These are phyloP conservation scores for Brachionus rotundiformis DNA, from an alignment of 1,140 invertebrate genomes.

Conservation along the genomic window DNA sequence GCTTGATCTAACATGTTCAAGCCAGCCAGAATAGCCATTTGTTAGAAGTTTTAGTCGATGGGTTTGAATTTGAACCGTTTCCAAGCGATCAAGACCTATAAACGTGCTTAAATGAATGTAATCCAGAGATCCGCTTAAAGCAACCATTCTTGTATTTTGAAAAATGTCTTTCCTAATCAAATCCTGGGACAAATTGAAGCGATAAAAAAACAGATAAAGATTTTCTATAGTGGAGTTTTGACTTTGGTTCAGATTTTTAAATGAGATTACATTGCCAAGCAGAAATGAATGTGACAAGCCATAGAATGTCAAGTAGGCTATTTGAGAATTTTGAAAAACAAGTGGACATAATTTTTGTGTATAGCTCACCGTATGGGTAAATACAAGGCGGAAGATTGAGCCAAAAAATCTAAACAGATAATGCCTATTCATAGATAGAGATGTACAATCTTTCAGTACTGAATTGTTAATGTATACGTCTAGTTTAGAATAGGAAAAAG, in stretches of 20 bases:
- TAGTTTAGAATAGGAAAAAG: background rate
- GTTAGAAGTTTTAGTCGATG: background rate
- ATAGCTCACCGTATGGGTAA: background rate
- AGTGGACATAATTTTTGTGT: background rate
- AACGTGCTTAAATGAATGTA: background rate
- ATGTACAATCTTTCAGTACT: too few species aligned
- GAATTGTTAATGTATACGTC: background rate
- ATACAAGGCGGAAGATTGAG: background rate
- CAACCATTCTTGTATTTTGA: background rate
- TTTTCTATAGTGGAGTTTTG: background rate
- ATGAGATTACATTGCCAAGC: background rate
- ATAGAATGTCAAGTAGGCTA: background rate
- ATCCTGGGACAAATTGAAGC: background rate
- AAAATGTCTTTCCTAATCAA: background rate
- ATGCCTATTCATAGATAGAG: too few species aligned
- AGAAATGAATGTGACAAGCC: background rate
- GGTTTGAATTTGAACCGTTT: background rate
- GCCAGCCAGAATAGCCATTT: background rate
- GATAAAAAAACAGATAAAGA: background rate
- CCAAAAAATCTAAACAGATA: too few species aligned
- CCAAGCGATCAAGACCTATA: background rate
- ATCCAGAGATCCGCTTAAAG: background rate
- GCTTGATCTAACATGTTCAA: background rate
- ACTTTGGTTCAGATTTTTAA: background rate
- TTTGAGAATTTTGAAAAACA: background rate